These are phyloP conservation scores for Nemopilema nomurai DNA, from an alignment of 30 jellyfish, hydroid and myxozoan genomes.

Conservation along the genomic window DNA sequence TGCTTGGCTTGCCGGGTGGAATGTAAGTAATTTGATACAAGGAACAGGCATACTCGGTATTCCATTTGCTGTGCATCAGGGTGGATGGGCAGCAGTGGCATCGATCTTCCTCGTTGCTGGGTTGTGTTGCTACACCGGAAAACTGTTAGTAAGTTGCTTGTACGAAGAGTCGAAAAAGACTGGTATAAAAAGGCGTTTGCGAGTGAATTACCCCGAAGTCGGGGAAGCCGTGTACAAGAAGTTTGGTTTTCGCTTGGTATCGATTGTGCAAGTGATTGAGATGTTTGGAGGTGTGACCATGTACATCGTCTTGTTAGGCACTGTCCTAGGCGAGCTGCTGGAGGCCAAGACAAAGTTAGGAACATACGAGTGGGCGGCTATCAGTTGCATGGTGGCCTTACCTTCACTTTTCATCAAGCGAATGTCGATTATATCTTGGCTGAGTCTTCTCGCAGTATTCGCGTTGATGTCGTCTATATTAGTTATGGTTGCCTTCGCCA, in stretches of 20 bases:
- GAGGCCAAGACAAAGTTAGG: slow-evolving; percentile 71
- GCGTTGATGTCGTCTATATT: slow-evolving; percentile 82
- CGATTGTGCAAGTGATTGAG: slow-evolving; percentile 75
- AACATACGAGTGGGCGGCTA: slow-evolving; percentile 92
- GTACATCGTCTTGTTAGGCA: slow-evolving; percentile 85
- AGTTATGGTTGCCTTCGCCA: slow-evolving; percentile 77
- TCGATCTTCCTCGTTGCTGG: slow-evolving; percentile 85
- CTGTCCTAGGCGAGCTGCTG: slow-evolving; percentile 81
- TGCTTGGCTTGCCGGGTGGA: slow-evolving; percentile 98
- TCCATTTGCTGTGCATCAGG: slow-evolving; percentile 81
- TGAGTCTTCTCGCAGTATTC: slow-evolving; percentile 85
- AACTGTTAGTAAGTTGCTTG: slow-evolving; percentile 79
- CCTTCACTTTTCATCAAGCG: slow-evolving; percentile 88
- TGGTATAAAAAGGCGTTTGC: slow-evolving; percentile 60
- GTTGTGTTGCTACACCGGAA: slow-evolving; percentile 91
- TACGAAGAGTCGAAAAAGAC: slow-evolving; percentile 91
- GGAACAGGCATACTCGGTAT: slow-evolving; percentile 93
- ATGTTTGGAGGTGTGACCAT: slow-evolving; percentile 96
- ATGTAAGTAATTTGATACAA: slow-evolving; percentile 89
- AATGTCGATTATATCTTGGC: slow-evolving; percentile 95
- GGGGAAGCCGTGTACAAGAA: slow-evolving; percentile 85
- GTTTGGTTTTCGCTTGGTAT: slow-evolving; percentile 64
- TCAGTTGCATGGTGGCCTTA: slow-evolving; percentile 71
- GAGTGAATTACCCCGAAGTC: slow-evolving; percentile 92
- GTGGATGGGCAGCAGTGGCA: slow-evolving; percentile 99